Conservation (phyloP, 2,797 vertebrate species). For the Sebastes alutus region DNA sequence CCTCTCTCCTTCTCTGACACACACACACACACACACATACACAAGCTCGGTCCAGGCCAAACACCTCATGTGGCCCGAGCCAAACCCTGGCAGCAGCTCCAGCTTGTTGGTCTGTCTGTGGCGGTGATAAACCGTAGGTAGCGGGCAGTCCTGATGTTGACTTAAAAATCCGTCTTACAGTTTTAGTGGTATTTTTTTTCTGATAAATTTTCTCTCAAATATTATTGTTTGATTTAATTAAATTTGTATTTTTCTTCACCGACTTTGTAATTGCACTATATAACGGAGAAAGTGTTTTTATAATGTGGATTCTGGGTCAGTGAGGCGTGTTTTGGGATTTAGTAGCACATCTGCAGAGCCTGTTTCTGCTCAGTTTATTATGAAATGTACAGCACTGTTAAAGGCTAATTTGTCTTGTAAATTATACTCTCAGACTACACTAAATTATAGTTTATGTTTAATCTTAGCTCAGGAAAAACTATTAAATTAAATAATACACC, state of each 20-base stretch:
- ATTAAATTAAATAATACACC: not conserved
- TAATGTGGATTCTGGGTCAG: not conserved
- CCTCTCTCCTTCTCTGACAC: conserved; percentile 16
- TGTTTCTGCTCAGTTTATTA: not conserved
- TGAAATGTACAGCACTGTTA: not conserved
- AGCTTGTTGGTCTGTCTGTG: conserved; percentile 61
- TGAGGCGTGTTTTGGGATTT: conserved; percentile 1
- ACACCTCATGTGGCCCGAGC: conserved; percentile 62
- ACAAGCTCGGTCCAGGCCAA: conserved; percentile 63
- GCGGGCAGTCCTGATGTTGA: conserved; percentile 13
- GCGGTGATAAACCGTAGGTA: conserved; percentile 45
- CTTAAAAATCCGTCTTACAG: conserved; percentile 9
- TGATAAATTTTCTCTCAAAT: not conserved
- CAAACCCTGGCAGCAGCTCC: conserved; percentile 68
- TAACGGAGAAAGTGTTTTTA: not conserved
- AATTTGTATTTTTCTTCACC: not conserved
- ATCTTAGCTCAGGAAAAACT: not conserved
- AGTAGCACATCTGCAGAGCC: not conserved
- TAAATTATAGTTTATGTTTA: not conserved
- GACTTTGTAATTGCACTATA: not conserved
- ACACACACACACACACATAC: not conserved
- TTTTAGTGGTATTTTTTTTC: not conserved
- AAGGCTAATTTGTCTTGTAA: not conserved
- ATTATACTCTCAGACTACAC: not conserved
- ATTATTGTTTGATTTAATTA: not conserved